A percentile compares a stretch with the other conserved stretches of the same genome.
phyloP scores from a whole-genome alignment of 1,140 invertebrate genomes.

The Lithobius niger region DNA sequence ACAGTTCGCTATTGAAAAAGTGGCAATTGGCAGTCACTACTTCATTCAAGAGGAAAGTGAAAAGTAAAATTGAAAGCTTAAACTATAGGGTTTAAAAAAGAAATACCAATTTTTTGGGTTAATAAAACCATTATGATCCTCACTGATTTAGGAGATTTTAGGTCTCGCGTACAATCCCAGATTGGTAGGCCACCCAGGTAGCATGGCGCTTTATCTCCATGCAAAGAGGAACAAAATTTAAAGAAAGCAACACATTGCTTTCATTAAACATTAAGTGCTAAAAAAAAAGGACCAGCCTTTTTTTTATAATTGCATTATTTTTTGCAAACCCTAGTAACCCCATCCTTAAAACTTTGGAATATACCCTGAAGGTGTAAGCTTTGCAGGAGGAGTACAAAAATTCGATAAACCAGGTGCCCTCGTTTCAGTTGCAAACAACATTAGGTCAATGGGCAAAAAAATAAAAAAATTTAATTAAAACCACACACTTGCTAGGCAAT shows the following conservation, averaged over 20 bases:
- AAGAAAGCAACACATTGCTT: background rate
- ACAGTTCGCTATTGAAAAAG: background rate
- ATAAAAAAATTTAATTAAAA: too few species aligned
- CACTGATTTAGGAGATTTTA: background rate
- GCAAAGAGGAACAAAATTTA: background rate
- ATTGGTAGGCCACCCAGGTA: conserved; percentile 9
- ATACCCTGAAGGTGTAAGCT: too few species aligned
- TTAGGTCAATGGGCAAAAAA: too few species aligned
- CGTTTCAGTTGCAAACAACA: too few species aligned
- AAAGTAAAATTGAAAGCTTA: background rate
- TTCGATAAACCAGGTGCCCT: too few species aligned
- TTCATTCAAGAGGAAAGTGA: background rate
- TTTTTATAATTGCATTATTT: too few species aligned
- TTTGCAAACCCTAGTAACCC: too few species aligned
- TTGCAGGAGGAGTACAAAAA: too few species aligned
- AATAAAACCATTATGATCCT: background rate
- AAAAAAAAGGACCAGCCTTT: background rate
- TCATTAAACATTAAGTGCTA: background rate
- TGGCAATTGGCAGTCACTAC: background rate
- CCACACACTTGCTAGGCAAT: too few species aligned
- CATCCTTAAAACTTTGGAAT: too few species aligned
- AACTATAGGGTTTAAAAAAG: background rate
- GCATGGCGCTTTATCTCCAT: background rate
- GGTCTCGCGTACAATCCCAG: background rate
- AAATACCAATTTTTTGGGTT: too few species aligned